Conservation (phyloP, 1,140 invertebrate genomes). For the Harlomillsia oculata region DNA sequence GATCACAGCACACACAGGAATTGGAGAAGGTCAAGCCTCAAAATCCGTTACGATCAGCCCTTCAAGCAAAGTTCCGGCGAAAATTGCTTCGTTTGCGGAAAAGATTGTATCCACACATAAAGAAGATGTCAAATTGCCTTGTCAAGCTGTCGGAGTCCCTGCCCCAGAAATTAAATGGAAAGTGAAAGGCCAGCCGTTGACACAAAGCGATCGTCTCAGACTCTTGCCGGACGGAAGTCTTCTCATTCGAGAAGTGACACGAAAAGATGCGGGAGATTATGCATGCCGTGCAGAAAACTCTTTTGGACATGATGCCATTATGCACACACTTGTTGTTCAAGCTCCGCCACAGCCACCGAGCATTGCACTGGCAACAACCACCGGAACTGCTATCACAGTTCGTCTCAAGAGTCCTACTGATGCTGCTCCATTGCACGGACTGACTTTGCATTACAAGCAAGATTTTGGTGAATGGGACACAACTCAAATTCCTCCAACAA, state of each 20-base stretch:
- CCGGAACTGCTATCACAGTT: constrained; percentile 69
- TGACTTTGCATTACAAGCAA: constrained; percentile 83
- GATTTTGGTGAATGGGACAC: constrained; percentile 89
- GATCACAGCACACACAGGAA: constrained; percentile 85
- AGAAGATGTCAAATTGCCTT: constrained; percentile 81
- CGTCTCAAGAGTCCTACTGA: constrained; percentile 65
- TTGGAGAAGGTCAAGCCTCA: constrained; percentile 81
- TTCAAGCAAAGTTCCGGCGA: constrained; percentile 76
- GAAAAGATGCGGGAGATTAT: constrained; percentile 39
- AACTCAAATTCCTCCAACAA: constrained; percentile 60
- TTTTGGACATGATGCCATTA: constrained; percentile 82
- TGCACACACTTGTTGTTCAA: constrained; percentile 50
- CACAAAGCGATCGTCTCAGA: constrained; percentile 63
- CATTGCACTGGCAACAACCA: constrained; percentile 66
- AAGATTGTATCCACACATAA: constrained; percentile 80
- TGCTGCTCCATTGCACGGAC: constrained; percentile 66
- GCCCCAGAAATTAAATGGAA: constrained; percentile 82
- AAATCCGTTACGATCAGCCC: constrained; percentile 73
- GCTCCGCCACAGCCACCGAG: constrained; percentile 74
- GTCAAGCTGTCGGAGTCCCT: constrained; percentile 79
- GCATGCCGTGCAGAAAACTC: constrained; percentile 82
- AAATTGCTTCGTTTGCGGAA: constrained; percentile 85
- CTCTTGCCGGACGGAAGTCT: constrained; percentile 80
- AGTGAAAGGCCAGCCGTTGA: constrained; percentile 55
- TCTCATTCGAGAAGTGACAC: constrained; percentile 75